Percentiles rank a stretch among this genome's conserved stretches.
Evolutionary conservation across 2,113 vertebrate genomes (phyloP).

Genomic region (Oncorhynchus nerka): DNA sequence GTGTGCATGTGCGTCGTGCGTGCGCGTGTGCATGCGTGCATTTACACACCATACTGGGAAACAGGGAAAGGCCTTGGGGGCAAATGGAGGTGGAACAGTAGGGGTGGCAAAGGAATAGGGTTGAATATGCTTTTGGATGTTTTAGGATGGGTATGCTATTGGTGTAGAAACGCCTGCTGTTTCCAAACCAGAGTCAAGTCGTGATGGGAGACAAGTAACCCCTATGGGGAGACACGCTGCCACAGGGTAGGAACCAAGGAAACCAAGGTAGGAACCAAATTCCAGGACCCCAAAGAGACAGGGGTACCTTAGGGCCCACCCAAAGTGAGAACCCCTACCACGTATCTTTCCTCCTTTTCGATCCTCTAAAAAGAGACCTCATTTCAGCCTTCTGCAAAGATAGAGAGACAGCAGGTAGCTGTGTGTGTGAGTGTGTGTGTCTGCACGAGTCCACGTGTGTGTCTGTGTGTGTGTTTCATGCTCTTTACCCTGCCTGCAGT

Average conservation of each 20-base stretch:
- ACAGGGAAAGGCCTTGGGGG: background rate
- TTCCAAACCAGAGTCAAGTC: constrained; percentile 21
- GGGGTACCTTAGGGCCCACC: background rate
- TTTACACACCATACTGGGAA: background rate
- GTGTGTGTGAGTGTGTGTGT: background rate
- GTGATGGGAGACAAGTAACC: background rate
- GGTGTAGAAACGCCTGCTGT: constrained; percentile 16
- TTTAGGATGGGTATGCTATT: constrained; percentile 9
- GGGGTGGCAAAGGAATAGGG: background rate
- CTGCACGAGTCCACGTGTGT: background rate
- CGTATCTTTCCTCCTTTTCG: background rate
- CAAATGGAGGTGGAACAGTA: background rate
- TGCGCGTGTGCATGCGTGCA: background rate
- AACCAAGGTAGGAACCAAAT: constrained; percentile 18
- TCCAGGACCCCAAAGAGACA: constrained; percentile 15
- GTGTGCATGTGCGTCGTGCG: background rate
- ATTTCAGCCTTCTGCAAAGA: background rate
- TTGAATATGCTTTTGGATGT: background rate
- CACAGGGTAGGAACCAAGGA: constrained; percentile 3
- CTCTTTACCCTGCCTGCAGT: too few relatives aligned
- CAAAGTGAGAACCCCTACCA: background rate
- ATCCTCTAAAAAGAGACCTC: background rate
- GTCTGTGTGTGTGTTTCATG: background rate
- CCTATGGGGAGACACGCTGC: background rate
- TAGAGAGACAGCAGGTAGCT: constrained; percentile 8